A percentile compares a stretch with the other conserved stretches of the same genome.
Conservation (phyloP, 30 jellyfish, hydroid and myxozoan genomes). For the Catostylus mosaicus region DNA sequence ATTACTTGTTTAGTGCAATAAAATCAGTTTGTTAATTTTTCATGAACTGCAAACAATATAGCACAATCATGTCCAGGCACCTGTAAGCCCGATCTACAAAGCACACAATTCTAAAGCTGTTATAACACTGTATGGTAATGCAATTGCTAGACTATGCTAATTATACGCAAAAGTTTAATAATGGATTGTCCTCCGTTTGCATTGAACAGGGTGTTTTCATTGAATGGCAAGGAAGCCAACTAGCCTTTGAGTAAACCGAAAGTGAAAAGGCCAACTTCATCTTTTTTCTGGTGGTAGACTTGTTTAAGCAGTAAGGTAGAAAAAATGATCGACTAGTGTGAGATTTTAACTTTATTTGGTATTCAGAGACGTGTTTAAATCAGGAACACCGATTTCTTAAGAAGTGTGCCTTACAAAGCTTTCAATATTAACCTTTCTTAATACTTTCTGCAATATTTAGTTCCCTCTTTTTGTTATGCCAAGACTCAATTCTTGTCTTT, state of each 20-base stretch:
- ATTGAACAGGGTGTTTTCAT: background rate
- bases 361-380: too few species aligned
- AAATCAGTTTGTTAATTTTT: constrained; percentile 7
- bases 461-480: too few species aligned
- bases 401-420: too few species aligned
- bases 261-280: background rate
- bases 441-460: too few species aligned
- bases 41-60: constrained; percentile 14
- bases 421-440: too few species aligned
- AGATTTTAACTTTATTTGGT: too few species aligned
- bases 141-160: constrained; percentile 16
- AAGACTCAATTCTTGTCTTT: too few species aligned
- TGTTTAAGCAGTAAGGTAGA: too few species aligned
- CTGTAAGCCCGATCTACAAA: constrained; percentile 8
- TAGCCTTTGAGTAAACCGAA: background rate
- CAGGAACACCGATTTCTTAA: too few species aligned
- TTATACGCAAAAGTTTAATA: background rate
- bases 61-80: constrained; percentile 1
- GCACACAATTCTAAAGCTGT: constrained; percentile 17
- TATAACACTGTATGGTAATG: background rate
- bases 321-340: too few species aligned
- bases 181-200: background rate
- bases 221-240: background rate
- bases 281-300: background rate
- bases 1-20: background rate